phyloP scores from a whole-genome alignment of 2,888 invertebrate species.

The Amphipoea oculea region DNA sequence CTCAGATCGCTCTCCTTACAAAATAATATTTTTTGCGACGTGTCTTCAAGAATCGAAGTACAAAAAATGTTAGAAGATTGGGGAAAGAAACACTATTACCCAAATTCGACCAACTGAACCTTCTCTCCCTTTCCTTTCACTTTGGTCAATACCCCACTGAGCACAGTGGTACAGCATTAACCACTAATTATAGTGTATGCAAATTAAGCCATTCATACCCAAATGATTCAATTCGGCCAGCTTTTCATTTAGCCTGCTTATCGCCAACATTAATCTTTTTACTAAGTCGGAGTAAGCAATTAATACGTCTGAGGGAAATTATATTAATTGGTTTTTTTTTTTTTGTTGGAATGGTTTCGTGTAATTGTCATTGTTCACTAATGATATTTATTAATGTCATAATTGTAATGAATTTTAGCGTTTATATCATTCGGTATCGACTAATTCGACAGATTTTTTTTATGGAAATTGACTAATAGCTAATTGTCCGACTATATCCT shows the following conservation, averaged over 20 bases:
- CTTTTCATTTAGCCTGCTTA: constrained; percentile 84
- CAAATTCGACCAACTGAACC: constrained; percentile 14
- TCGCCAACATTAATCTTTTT: constrained; percentile 79
- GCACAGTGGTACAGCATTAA: constrained; percentile 69
- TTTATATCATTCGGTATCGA: background rate
- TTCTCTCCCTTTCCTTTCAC: constrained; percentile 29
- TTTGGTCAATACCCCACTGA: constrained; percentile 31
- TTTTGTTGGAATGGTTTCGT: constrained; percentile 37
- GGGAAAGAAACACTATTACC: background rate
- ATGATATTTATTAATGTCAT: constrained; percentile 34
- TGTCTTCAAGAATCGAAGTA: background rate
- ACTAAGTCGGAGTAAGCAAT: constrained; percentile 68
- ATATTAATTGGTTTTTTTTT: constrained; percentile 49
- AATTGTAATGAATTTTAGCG: background rate
- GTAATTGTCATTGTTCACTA: constrained; percentile 37
- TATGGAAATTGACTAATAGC: background rate
- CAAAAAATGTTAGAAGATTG: background rate
- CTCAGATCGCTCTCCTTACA: too few relatives aligned
- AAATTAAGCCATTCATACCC: constrained; percentile 84
- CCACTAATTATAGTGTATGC: constrained; percentile 86
- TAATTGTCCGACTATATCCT: background rate
- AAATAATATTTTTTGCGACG: background rate
- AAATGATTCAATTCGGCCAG: constrained; percentile 86
- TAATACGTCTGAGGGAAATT: constrained; percentile 68
- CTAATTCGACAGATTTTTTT: background rate